These are phyloP conservation scores for Eutolmus rufibarbis DNA, from an alignment of 2,888 invertebrate genomes.

Conservation along the genomic window DNA sequence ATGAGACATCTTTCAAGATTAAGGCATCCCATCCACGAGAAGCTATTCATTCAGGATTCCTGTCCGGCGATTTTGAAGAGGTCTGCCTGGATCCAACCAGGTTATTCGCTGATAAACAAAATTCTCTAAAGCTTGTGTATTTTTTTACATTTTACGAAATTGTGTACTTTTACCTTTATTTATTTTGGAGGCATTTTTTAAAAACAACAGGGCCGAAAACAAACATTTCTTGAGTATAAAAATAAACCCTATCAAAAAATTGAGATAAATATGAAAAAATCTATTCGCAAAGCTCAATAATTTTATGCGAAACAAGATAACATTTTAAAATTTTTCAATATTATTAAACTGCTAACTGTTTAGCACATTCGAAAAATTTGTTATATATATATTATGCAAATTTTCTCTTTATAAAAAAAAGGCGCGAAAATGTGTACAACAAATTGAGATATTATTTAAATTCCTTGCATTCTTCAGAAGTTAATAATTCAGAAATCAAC, in stretches of 20 bases:
- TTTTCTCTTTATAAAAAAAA: neutral
- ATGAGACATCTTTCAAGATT: slow-evolving; percentile 23
- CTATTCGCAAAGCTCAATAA: neutral
- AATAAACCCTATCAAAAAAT: neutral
- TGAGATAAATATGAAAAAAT: neutral
- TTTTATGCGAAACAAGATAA: neutral
- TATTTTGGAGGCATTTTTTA: neutral
- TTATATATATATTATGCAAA: neutral
- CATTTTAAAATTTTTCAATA: neutral
- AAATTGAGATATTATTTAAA: neutral
- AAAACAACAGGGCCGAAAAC: neutral
- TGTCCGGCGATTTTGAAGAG: neutral
- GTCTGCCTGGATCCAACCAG: neutral
- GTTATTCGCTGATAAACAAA: neutral
- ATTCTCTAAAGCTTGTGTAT: neutral
- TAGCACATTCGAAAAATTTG: neutral
- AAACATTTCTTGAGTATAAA: neutral
- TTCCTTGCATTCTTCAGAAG: neutral
- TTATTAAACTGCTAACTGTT: neutral
- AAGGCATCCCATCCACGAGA: neutral
- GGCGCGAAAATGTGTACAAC: neutral
- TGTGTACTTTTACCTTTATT: neutral
- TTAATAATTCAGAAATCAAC: neutral
- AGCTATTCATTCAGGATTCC: neutral
- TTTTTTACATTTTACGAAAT: neutral